A percentile compares a stretch with the other conserved stretches of the same genome.
Conservation (phyloP, 35 echinoderm and acorn worm genomes). For the Ptychodera flava region DNA sequence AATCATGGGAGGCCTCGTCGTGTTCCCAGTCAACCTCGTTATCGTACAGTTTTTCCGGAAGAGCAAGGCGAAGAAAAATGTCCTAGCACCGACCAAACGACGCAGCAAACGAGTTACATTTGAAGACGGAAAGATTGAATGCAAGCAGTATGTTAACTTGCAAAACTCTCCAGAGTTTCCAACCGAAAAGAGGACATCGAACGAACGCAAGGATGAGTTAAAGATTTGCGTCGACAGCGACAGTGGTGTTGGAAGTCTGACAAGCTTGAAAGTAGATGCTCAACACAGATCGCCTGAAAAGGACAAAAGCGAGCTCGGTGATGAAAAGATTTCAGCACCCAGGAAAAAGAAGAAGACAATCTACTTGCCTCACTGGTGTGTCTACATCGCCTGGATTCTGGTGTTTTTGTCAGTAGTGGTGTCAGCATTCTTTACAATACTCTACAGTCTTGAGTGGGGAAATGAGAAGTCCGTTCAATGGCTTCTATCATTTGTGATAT, state of each 20-base stretch:
- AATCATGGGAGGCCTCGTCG: not conserved
- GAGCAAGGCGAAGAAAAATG: not conserved
- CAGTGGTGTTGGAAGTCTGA: not conserved
- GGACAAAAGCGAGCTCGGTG: not conserved
- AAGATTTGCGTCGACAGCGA: not conserved
- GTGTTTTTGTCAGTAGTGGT: not conserved
- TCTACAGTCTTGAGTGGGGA: not conserved
- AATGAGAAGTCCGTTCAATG: not conserved
- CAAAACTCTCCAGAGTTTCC: not conserved
- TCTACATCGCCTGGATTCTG: not conserved
- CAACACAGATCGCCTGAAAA: not conserved
- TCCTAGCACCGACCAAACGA: not conserved
- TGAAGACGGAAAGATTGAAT: not conserved
- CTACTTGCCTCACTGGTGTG: not conserved
- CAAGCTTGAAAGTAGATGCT: not conserved
- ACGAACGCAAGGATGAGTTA: not conserved
- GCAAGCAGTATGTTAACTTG: not conserved
- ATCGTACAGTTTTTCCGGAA: not conserved
- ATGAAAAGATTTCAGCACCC: not conserved
- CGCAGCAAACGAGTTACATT: not conserved
- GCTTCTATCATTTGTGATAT: not conserved
- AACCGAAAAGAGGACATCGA: not conserved
- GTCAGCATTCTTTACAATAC: not conserved
- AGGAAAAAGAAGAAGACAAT: constrained; percentile 35
- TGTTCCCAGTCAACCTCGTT: not conserved